Base-by-base conservation (phyloP, 2,797 vertebrate species). In the Coccyzus lansbergi region DNA sequence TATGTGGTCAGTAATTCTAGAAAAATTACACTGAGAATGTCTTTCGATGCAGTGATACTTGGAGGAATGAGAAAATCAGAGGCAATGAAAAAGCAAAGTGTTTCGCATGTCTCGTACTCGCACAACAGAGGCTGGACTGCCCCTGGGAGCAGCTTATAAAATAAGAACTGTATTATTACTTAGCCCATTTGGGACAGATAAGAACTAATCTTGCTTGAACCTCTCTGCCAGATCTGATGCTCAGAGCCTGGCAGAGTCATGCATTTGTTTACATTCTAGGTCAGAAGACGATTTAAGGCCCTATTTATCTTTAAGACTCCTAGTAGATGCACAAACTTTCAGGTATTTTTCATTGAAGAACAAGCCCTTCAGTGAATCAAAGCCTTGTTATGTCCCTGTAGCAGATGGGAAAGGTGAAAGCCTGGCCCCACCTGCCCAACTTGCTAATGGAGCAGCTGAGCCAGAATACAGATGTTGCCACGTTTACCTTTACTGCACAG, bases 391-490 rank as follows among this genome's bases (percentile, higher is more conserved):
- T 3, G 2, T 89, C 82, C 78, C 92, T 1, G 3, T 20, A 75
- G 92, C 93, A 95, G 94, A 84, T 85, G 92, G 95, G 13, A 70
- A 78, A 92, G 92, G 90, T 85, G 92, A 62, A 68, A 91, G 59
- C 33, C 28, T 60, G 81, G 83, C 52, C 74, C 83, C 86, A 71
- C 88, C 83, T 95, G 83, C 88, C 86, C 83, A 72, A 48, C 67
- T n/a, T 76, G 80, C 52, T 81, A 78, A 69, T 72, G 88, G 91
- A 91, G 78, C 81, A 91, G 88, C 86, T 88, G 88, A 92, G 91
- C 67, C 85, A 58, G 77, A 88, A 94, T 93, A 34, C 95, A 94
- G 96, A 94, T 95, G 94, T 92, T 95, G 88, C 77, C 40, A 15
- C 2, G 4, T 58, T 86, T 83, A 28, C 87, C 58, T 95, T 83